Base-by-base conservation (phyloP, 2,888 invertebrate species). In the Polydesmus complanatus region DNA sequence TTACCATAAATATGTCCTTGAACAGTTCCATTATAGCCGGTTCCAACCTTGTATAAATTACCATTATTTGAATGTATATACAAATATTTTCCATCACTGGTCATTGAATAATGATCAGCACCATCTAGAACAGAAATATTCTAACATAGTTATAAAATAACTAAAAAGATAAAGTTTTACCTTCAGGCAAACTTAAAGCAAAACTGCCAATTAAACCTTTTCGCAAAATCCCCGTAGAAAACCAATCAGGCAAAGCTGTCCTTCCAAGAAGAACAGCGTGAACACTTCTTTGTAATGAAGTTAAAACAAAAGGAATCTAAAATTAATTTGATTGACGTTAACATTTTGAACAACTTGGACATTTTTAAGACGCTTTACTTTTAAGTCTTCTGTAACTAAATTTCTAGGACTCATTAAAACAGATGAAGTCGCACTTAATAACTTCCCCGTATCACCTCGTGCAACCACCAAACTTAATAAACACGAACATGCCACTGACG, bases 1-100 rank as follows among this genome's bases (percentile, higher is more conserved):
- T 86, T 83, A 65, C 84, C 78, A 72, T 93, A 90, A 23, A 93
- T 80, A 70, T 90, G 87, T n/a, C 93, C 95, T 74, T 86, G 86
- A 66, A 91, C 82, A 5, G 96, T 93, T 65, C 90, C 91, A 56
- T 89, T 88, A 72, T 91, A 92, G 5, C 97, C 97, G 57, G 94
- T 89, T 21, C 97, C 97, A 64, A 97, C 83, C 78, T 97, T 97
- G 65, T 90, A 79, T 54, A 97, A 78, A 1, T 92, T 90, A 68
- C 84, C 84, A 11, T 85, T 84, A 59, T 68, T 68, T 27, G 88
- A 84, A 68, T 89, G 85, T 27, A 97, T 78, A 74, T 92, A 97
- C 58, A 97, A 78, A 74, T 82, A 93, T 65, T 85, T 84, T 11
- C 96, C 96, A 74, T 96, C 94, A 66, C 89, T 88, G 5, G 90